Evolutionary conservation across 2,113 vertebrate genomes (phyloP).

Genomic region (Natator depressus): DNA sequence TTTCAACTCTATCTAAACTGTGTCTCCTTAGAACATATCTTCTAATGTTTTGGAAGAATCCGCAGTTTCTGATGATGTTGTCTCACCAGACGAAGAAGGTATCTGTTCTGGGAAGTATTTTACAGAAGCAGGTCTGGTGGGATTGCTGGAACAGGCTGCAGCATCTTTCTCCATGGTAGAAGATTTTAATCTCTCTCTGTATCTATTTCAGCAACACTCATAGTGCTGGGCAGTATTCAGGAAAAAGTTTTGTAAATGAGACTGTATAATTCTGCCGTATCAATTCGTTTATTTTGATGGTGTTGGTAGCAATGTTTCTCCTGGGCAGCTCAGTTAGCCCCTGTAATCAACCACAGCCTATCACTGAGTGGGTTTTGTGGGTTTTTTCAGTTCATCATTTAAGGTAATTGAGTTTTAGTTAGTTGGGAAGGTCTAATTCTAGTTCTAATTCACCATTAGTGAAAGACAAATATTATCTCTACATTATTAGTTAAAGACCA

Average conservation of each 20-base stretch:
- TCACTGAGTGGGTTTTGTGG: not conserved
- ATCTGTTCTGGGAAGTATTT: conserved; percentile 99
- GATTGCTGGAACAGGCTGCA: conserved; percentile 96
- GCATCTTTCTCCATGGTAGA: conserved; percentile 97
- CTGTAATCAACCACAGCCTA: not conserved
- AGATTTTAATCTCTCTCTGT: conserved; percentile 37
- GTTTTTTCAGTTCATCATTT: not conserved
- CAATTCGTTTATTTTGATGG: not conserved
- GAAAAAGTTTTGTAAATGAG: not conserved
- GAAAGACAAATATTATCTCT: not conserved
- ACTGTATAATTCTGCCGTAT: not conserved
- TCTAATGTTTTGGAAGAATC: conserved; percentile 99
- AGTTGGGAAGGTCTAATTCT: accelerated
- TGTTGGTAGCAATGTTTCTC: not conserved
- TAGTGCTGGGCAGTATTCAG: not conserved
- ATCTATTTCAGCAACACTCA: not conserved
- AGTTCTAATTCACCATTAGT: not conserved
- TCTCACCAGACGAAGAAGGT: conserved; percentile 98
- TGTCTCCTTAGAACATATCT: conserved; percentile 90
- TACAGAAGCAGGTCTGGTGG: conserved; percentile 96
- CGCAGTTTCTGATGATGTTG: conserved; percentile 97
- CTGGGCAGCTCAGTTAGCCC: not conserved
- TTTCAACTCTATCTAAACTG: not conserved
- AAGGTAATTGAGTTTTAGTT: not conserved
- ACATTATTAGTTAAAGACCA: not conserved